Evolutionary conservation across 2,113 vertebrate species (phyloP).

Genomic region (Furnarius figulus): DNA sequence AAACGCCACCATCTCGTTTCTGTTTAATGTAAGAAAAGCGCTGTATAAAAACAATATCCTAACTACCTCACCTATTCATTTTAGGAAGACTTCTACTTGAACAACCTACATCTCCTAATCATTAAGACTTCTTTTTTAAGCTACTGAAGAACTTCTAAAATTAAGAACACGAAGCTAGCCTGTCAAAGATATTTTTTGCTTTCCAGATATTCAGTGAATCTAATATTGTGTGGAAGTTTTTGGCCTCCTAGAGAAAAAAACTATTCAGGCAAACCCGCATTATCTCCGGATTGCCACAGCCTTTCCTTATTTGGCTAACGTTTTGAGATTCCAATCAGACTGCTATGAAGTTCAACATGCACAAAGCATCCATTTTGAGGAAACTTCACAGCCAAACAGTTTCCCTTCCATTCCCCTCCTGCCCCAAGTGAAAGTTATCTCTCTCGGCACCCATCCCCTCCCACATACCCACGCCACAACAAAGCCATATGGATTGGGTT

Average conservation of each 20-base stretch:
- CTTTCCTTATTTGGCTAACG: constrained; percentile 88
- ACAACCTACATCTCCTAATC: neutral
- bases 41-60: neutral
- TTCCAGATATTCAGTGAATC: neutral
- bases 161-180: neutral
- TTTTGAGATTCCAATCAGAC: constrained; percentile 82
- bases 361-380: constrained; percentile 83
- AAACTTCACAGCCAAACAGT: constrained; percentile 64
- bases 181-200: neutral
- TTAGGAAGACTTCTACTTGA: neutral
- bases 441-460: neutral
- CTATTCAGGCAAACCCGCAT: constrained; percentile 74
- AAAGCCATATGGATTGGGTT: neutral
- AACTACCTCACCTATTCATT: neutral
- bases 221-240: constrained; percentile 43
- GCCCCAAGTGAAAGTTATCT: constrained; percentile 27
- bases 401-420: constrained; percentile 3
- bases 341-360: constrained; percentile 83
- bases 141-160: neutral
- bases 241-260: constrained; percentile 68
- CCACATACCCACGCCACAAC: neutral
- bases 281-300: constrained; percentile 82
- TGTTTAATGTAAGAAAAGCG: neutral
- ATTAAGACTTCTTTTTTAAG: neutral
- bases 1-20: neutral